Percentiles rank a stretch among this genome's conserved stretches.
phyloP scores from a whole-genome alignment of 2,113 vertebrate species.

The Bujurquina vittata region DNA sequence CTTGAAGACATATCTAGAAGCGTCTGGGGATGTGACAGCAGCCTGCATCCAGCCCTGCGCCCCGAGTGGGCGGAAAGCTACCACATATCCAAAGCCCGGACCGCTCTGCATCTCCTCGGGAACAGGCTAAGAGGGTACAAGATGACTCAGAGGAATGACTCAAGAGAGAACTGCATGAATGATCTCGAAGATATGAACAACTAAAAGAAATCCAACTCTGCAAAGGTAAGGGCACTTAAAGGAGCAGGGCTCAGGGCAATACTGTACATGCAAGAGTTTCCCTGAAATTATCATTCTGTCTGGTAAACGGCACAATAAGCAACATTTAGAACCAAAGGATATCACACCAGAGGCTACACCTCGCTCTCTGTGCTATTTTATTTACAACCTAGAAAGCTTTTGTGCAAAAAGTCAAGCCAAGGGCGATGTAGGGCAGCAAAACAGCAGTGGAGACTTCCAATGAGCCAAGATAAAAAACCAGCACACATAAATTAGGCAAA shows the following conservation, averaged over 20 bases:
- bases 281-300: constrained; percentile 21
- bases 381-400: accelerated
- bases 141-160: constrained; percentile 49
- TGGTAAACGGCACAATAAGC: constrained; percentile 14
- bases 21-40: constrained; percentile 90
- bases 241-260: constrained; percentile 12
- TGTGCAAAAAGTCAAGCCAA: not conserved
- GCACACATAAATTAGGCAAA: not conserved
- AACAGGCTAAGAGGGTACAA: constrained; percentile 83
- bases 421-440: not conserved
- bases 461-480: not conserved
- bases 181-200: constrained; percentile 51
- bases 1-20: constrained; percentile 92
- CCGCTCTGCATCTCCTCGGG: constrained; percentile 95
- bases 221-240: constrained; percentile 16
- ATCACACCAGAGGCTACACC: not conserved
- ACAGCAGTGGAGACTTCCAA: not conserved
- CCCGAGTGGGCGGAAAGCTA: constrained; percentile 91
- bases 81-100: constrained; percentile 94
- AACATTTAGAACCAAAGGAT: not conserved
- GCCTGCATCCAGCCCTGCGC: constrained; percentile 94
- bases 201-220: constrained; percentile 23
- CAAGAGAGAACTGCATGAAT: constrained; percentile 30
- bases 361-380: not conserved
- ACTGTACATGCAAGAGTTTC: constrained; percentile 24